These are phyloP conservation scores for Agelastica alni DNA, from an alignment of 2,888 invertebrate genomes.

Conservation along the genomic window DNA sequence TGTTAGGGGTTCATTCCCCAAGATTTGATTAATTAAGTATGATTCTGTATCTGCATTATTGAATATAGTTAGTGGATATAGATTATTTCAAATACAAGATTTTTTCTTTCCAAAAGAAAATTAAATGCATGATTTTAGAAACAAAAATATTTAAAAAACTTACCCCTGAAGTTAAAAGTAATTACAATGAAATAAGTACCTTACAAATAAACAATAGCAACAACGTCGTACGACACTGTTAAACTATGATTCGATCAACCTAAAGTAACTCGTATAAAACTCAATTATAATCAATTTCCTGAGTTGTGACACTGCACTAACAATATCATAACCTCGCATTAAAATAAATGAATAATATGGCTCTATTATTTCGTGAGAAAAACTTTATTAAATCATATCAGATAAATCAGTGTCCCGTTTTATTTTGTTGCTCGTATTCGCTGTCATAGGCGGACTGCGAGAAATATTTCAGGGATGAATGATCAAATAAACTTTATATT, in stretches of 20 bases:
- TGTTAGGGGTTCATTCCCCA: too few relatives aligned
- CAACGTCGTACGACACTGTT: constrained; percentile 7
- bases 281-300: constrained; percentile 36
- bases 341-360: constrained; percentile 32
- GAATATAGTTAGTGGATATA: too few relatives aligned
- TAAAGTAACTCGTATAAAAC: constrained; percentile 26
- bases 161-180: too few relatives aligned
- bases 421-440: constrained; percentile 1
- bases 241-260: constrained; percentile 21
- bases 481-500: too few relatives aligned
- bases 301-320: constrained; percentile 36
- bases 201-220: too few relatives aligned
- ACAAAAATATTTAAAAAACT: too few relatives aligned
- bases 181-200: too few relatives aligned
- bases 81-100: too few relatives aligned
- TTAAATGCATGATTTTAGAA: too few relatives aligned
- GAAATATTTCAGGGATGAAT: neutral
- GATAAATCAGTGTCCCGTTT: constrained; percentile 26
- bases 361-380: constrained; percentile 29
- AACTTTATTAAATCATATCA: constrained; percentile 29
- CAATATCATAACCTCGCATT: constrained; percentile 31
- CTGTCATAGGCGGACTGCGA: neutral
- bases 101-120: too few relatives aligned
- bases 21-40: too few relatives aligned
- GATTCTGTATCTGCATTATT: too few relatives aligned